phyloP scores from a whole-genome alignment of 64 coral and sea anemone species.

The Dendrophyllia cribrosa region DNA sequence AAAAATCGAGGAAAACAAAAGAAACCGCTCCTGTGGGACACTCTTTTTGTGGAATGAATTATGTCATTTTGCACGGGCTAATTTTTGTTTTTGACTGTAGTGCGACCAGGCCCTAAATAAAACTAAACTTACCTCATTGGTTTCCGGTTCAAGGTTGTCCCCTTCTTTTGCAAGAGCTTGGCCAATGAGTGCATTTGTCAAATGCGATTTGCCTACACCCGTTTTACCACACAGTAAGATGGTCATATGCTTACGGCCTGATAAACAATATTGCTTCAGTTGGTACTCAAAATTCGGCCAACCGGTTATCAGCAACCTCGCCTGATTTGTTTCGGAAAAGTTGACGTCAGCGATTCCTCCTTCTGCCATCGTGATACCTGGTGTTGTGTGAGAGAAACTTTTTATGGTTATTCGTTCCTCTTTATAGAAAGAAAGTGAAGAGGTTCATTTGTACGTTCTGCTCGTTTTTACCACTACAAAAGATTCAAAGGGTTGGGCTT shows the following conservation, averaged over 20 bases:
- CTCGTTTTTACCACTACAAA: too few relatives aligned
- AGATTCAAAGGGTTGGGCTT: too few relatives aligned
- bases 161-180: conserved; percentile 25
- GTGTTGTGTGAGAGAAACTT: not conserved
- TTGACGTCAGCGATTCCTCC: not conserved
- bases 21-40: too few relatives aligned
- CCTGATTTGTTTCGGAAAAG: not conserved
- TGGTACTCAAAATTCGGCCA: not conserved
- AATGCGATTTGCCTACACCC: conserved; percentile 35
- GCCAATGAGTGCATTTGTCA: conserved; percentile 14
- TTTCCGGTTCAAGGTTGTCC: conserved; percentile 18
- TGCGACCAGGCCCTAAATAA: too few relatives aligned
- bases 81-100: too few relatives aligned
- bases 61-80: too few relatives aligned
- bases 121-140: not conserved
- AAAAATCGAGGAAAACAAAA: too few relatives aligned
- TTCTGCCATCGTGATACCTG: conserved; percentile 34
- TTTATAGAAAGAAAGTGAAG: too few relatives aligned
- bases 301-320: not conserved
- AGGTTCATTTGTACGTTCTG: too few relatives aligned
- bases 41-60: too few relatives aligned
- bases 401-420: too few relatives aligned
- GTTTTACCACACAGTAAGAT: conserved; percentile 26
- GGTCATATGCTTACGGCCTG: conserved; percentile 1
- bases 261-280: not conserved